phyloP scores from a whole-genome alignment of 2,797 vertebrate genomes.

The Tarsius wallacei region DNA sequence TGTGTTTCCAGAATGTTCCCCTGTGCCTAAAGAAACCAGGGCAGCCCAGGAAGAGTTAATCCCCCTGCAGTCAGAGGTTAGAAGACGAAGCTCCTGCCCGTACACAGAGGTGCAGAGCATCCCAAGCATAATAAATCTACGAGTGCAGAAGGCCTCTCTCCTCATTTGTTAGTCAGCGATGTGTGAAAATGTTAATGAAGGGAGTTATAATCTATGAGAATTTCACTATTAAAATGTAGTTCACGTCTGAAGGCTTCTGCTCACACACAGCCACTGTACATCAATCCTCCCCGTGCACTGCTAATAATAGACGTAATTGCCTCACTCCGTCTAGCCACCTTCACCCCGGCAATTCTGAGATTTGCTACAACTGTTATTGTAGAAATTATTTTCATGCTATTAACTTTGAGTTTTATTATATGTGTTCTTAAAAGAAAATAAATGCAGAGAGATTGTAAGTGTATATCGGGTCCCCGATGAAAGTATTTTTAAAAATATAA shows the following conservation, averaged over 20 bases:
- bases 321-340: slow-evolving; percentile 93
- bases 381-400: slow-evolving; percentile 88
- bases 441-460: slow-evolving; percentile 77
- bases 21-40: background rate
- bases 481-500: slow-evolving; percentile 77
- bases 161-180: slow-evolving; percentile 97
- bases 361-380: slow-evolving; percentile 86
- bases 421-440: slow-evolving; percentile 87
- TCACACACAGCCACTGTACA: slow-evolving; percentile 94
- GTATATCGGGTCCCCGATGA: background rate
- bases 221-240: slow-evolving; percentile 95
- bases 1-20: slow-evolving; percentile 29
- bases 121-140: slow-evolving; percentile 93
- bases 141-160: slow-evolving; percentile 94
- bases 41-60: slow-evolving; percentile 79
- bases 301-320: slow-evolving; percentile 95
- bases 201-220: slow-evolving; percentile 96
- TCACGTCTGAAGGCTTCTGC: slow-evolving; percentile 95
- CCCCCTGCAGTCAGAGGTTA: slow-evolving; percentile 51
- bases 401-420: slow-evolving; percentile 86
- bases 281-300: slow-evolving; percentile 94
- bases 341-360: slow-evolving; percentile 85
- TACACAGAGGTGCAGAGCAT: slow-evolving; percentile 52
- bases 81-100: slow-evolving; percentile 78
- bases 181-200: slow-evolving; percentile 99